Conservation (phyloP, 2,797 vertebrate genomes). For the Malacoctenus gilli region DNA sequence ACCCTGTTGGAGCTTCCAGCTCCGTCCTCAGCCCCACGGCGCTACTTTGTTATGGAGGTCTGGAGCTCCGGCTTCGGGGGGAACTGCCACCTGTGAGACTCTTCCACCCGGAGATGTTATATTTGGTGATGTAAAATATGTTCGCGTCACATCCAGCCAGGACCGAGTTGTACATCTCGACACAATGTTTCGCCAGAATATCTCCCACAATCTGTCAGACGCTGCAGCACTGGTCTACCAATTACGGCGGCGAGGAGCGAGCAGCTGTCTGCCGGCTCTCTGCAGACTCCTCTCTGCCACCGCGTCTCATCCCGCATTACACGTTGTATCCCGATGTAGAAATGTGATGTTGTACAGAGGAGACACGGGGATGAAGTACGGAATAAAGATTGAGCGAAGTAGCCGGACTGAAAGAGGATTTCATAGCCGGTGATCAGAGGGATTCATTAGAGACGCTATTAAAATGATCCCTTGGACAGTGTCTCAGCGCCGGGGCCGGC, state of each 20-base stretch:
- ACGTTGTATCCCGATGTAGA: slow-evolving; percentile 47
- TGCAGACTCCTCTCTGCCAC: slow-evolving; percentile 43
- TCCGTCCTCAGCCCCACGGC: slow-evolving; percentile 12
- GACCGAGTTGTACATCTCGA: slow-evolving; percentile 65
- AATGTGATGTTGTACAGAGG: slow-evolving; percentile 49
- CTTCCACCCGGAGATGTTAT: slow-evolving; percentile 59
- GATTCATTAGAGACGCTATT: slow-evolving; percentile 51
- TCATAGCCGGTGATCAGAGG: slow-evolving; percentile 41
- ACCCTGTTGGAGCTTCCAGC: no score
- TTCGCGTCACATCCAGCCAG: slow-evolving; percentile 64
- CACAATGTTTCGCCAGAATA: slow-evolving; percentile 59
- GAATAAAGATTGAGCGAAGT: slow-evolving; percentile 28
- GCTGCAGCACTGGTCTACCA: slow-evolving; percentile 65
- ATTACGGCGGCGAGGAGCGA: slow-evolving; percentile 72
- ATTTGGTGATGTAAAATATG: slow-evolving; percentile 71
- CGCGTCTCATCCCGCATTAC: slow-evolving; percentile 62
- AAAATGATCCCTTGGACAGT: slow-evolving; percentile 43
- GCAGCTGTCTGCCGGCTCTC: slow-evolving; percentile 66
- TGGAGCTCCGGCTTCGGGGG: slow-evolving; percentile 27
- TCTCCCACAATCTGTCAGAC: slow-evolving; percentile 68
- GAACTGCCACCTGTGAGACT: slow-evolving; percentile 62
- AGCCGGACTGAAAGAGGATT: slow-evolving; percentile 16
- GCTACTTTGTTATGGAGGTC: slow-evolving; percentile 55
- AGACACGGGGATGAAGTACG: slow-evolving; percentile 40
- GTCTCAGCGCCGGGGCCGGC: slow-evolving; percentile 22